A percentile compares a stretch with the other conserved stretches of the same genome.
phyloP scores from a whole-genome alignment of 2,797 vertebrate species.

The Brachymystax lenok region DNA sequence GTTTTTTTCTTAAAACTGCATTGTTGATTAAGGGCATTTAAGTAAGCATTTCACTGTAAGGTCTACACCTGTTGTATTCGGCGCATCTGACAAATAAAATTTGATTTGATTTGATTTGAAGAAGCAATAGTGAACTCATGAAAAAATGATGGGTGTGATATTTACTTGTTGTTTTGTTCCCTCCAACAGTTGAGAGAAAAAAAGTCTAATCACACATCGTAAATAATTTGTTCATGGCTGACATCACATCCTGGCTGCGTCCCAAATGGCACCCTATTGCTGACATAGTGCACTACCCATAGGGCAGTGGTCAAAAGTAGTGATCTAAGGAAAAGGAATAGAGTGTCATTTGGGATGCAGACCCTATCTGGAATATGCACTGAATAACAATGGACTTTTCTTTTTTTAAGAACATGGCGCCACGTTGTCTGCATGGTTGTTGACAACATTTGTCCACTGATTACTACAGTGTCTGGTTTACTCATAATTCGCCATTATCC shows the following conservation, averaged over 20 bases:
- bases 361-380: not conserved
- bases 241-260: slow-evolving; percentile 17
- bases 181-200: slow-evolving; percentile 37
- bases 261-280: not conserved
- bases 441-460: not conserved
- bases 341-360: not conserved
- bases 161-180: slow-evolving; percentile 44
- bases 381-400: not conserved
- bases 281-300: not conserved
- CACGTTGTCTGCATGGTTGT: not conserved
- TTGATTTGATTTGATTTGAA: not conserved
- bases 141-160: slow-evolving; percentile 53
- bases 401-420: not conserved
- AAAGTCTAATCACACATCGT: slow-evolving; percentile 51
- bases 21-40: too few relatives aligned
- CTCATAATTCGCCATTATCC: not conserved
- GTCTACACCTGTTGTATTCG: too few relatives aligned
- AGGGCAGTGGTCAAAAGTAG: not conserved
- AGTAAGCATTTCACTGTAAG: too few relatives aligned
- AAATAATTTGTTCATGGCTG: slow-evolving; percentile 51
- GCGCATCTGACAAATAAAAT: too few relatives aligned
- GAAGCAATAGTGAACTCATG: slow-evolving; percentile 45
- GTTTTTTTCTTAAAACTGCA: too few relatives aligned
- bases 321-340: not conserved
- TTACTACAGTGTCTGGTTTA: not conserved